Conservation (phyloP, 2,113 vertebrate species). For the Paralichthys olivaceus region DNA sequence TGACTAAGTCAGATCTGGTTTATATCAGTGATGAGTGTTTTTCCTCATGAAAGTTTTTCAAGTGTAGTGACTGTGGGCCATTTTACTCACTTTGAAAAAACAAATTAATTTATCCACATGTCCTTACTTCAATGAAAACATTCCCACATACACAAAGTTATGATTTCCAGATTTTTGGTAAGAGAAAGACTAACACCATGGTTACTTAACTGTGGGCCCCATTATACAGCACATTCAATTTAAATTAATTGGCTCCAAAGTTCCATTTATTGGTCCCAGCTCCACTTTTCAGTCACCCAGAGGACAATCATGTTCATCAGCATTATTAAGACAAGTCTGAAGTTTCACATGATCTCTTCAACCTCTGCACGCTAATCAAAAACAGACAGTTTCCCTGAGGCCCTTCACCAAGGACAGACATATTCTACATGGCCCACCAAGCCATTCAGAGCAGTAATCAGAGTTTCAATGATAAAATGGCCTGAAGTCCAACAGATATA, state of each 20-base stretch:
- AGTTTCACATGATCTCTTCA: constrained; percentile 58
- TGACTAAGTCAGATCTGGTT: constrained; percentile 25
- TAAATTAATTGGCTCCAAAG: constrained; percentile 2
- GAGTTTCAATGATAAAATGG: constrained; percentile 20
- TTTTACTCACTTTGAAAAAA: constrained; percentile 28
- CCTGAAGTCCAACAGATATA: not conserved
- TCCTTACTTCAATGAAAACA: constrained; percentile 30
- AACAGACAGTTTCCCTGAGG: constrained; percentile 59
- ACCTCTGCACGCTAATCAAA: constrained; percentile 65
- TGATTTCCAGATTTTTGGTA: constrained; percentile 28
- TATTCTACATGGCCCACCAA: constrained; percentile 56
- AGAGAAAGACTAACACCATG: not conserved
- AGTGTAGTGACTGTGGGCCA: not conserved
- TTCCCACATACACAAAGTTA: constrained; percentile 7
- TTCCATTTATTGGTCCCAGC: constrained; percentile 15
- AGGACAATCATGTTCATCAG: constrained; percentile 45
- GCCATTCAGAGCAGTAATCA: constrained; percentile 38
- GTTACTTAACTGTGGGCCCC: not conserved
- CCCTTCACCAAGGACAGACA: constrained; percentile 33
- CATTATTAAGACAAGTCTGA: constrained; percentile 46
- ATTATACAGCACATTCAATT: not conserved
- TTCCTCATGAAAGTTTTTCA: not conserved
- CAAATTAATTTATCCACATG: constrained; percentile 25
- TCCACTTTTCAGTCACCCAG: constrained; percentile 26
- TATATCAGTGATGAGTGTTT: constrained; percentile 1